A percentile compares a stretch with the other conserved stretches of the same genome.
These are phyloP conservation scores for Varanus salvator DNA, from an alignment of 2,113 vertebrate genomes.

Conservation along the genomic window DNA sequence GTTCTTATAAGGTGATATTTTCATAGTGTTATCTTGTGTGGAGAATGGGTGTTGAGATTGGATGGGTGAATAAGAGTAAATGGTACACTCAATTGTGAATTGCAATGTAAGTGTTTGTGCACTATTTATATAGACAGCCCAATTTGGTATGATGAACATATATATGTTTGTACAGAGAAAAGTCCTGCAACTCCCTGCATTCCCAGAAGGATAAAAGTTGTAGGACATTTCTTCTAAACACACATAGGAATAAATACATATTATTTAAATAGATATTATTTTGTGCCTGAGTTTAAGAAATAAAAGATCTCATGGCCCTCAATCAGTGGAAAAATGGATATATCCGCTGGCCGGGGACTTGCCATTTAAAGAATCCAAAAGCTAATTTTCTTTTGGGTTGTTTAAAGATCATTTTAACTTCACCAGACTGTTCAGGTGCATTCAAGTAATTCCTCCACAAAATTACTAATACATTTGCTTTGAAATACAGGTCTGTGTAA, in stretches of 20 bases:
- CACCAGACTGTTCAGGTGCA: constrained; percentile 13
- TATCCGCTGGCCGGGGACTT: neutral
- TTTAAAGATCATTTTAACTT: neutral
- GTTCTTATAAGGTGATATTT: constrained; percentile 46
- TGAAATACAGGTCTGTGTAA: constrained; percentile 92
- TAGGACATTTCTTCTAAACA: too few species aligned
- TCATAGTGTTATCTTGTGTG: constrained; percentile 38
- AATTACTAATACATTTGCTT: constrained; percentile 55
- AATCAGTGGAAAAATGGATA: constrained; percentile 30
- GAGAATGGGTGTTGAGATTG: constrained; percentile 1
- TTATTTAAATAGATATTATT: neutral
- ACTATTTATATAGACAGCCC: neutral
- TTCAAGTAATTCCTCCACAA: constrained; percentile 25
- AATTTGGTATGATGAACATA: neutral
- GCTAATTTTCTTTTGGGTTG: fast-evolving
- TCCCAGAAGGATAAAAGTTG: too few species aligned
- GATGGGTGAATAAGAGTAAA: constrained; percentile 21
- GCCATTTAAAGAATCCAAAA: constrained; percentile 32
- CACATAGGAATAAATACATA: too few species aligned
- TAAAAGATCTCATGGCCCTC: neutral
- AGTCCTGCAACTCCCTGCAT: too few species aligned
- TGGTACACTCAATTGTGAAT: neutral
- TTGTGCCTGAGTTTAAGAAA: neutral
- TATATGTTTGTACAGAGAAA: too few species aligned
- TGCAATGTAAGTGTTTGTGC: neutral